Evolutionary conservation across 2,797 vertebrate species (phyloP).

Genomic region (Florisuga fusca): DNA sequence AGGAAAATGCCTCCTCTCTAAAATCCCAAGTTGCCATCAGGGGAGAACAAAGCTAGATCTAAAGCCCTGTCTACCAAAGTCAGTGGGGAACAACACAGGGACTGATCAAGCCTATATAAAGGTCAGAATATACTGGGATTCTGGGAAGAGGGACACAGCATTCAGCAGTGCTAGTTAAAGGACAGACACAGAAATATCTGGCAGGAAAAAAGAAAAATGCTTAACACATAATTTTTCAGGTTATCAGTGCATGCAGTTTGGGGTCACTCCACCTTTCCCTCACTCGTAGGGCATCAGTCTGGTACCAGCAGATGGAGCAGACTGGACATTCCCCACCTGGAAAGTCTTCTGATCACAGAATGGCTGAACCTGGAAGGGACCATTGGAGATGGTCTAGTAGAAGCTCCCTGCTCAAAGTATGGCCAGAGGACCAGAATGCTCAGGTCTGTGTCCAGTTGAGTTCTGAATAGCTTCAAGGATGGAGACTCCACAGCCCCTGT

Average conservation of each 20-base stretch:
- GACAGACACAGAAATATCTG: neutral
- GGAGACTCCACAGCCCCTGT: neutral
- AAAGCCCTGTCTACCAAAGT: neutral
- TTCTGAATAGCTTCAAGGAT: neutral
- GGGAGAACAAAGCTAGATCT: neutral
- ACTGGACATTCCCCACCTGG: neutral
- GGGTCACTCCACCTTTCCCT: neutral
- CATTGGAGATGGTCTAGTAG: neutral
- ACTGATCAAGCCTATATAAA: neutral
- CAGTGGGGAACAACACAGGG: neutral
- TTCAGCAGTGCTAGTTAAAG: neutral
- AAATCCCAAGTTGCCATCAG: neutral
- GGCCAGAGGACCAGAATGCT: neutral
- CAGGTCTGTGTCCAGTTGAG: neutral
- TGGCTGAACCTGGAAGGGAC: neutral
- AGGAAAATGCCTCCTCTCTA: neutral
- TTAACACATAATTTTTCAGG: neutral
- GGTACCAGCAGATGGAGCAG: neutral
- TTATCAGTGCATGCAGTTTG: neutral
- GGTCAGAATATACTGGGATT: neutral
- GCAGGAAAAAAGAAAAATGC: neutral
- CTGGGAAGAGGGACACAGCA: neutral
- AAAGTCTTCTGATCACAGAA: neutral
- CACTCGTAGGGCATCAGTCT: neutral
- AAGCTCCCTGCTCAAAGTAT: neutral